Percentiles rank a stretch among this genome's conserved stretches.
Evolutionary conservation across 2,113 vertebrate genomes (phyloP).

Genomic region (Thinocorus orbignyianus): DNA sequence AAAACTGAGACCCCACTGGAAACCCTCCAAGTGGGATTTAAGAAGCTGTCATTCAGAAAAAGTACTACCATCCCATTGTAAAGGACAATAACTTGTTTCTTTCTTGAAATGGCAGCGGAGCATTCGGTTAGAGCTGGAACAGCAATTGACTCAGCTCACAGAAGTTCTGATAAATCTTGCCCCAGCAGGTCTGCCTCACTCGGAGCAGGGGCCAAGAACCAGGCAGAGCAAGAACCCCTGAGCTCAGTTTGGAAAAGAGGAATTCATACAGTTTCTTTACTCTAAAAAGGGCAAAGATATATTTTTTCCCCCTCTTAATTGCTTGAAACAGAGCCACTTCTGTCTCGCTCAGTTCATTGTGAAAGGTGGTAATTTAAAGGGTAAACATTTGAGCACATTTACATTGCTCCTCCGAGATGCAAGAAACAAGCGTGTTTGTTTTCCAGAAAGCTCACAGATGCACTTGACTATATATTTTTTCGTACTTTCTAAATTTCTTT

Average conservation of each 20-base stretch:
- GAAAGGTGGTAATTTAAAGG: not conserved
- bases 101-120: not conserved
- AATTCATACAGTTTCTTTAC: not conserved
- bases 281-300: not conserved
- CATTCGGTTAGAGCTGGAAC: not conserved
- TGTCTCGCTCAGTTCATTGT: not conserved
- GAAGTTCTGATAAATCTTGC: no score
- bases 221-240: not conserved
- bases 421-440: not conserved
- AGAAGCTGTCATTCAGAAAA: constrained; percentile 36
- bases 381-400: not conserved
- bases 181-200: no score
- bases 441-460: not conserved
- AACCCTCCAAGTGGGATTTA: constrained; percentile 11
- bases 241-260: not conserved
- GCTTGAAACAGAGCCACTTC: not conserved
- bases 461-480: not conserved
- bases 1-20: not conserved
- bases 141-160: not conserved
- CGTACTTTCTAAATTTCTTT: not conserved
- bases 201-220: not conserved
- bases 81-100: not conserved
- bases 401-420: not conserved
- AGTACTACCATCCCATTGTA: not conserved
- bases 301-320: not conserved